Conservation (phyloP, 2,797 vertebrate species). For the Sandelia bainsii region DNA sequence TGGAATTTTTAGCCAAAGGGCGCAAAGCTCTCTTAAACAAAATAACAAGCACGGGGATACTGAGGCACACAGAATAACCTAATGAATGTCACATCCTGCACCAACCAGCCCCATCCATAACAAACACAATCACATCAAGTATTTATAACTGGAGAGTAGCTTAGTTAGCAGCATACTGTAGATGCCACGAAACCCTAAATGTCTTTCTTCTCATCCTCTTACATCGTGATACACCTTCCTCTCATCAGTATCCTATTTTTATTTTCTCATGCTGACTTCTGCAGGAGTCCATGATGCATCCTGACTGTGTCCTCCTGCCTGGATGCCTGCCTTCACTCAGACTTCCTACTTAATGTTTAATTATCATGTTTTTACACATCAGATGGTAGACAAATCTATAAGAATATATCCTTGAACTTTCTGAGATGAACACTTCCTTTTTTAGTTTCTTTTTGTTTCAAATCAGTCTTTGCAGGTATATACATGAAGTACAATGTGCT, state of each 20-base stretch:
- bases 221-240: constrained; percentile 23
- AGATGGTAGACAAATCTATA: not conserved
- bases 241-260: constrained; percentile 38
- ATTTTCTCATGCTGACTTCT: constrained; percentile 20
- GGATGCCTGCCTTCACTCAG: constrained; percentile 10
- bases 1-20: constrained; percentile 41
- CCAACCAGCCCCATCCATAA: not conserved
- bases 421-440: not conserved
- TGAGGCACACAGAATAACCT: constrained; percentile 26
- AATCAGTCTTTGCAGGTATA: not conserved
- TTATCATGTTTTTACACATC: constrained; percentile 16
- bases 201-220: constrained; percentile 13
- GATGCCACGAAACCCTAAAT: not conserved
- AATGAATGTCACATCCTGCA: constrained; percentile 29
- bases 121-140: constrained; percentile 27
- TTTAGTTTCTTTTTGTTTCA: not conserved
- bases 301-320: constrained; percentile 16
- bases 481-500: not conserved
- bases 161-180: not conserved
- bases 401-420: not conserved
- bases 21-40: constrained; percentile 36
- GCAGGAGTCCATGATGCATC: constrained; percentile 24
- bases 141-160: constrained; percentile 17
- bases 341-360: constrained; percentile 23
- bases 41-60: constrained; percentile 27